Evolutionary conservation across 2,888 invertebrate species (phyloP).

Genomic region (Alviniconcha strummeri): DNA sequence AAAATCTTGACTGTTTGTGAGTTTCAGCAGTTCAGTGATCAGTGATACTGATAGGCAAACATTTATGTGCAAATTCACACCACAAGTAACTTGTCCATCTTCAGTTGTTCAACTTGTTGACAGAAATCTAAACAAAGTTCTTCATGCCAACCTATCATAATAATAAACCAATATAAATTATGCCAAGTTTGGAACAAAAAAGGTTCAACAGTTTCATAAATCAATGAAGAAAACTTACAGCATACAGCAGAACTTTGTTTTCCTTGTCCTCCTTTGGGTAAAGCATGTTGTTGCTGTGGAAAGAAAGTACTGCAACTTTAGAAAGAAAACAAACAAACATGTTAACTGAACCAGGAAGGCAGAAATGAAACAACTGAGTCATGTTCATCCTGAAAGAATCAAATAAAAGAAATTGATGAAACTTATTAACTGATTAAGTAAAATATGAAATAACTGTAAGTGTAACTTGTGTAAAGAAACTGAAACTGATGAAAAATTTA

Average conservation of each 20-base stretch:
- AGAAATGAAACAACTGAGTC: neutral
- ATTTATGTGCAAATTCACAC: too few species aligned
- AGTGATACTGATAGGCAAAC: too few species aligned
- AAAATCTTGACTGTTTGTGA: too few species aligned
- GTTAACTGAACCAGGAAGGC: neutral
- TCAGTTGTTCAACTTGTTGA: too few species aligned
- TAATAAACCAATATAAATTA: too few species aligned
- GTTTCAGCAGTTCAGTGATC: too few species aligned
- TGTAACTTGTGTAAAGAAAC: neutral
- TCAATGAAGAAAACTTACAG: slow-evolving; percentile 76
- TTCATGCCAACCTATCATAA: too few species aligned
- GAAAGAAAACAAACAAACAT: neutral
- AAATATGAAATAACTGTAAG: neutral
- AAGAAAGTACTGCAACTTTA: neutral
- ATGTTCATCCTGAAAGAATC: neutral
- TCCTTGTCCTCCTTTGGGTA: slow-evolving; percentile 99
- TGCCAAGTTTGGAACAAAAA: too few species aligned
- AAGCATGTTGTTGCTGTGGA: slow-evolving; percentile 94
- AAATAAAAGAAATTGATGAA: neutral
- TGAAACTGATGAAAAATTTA: neutral
- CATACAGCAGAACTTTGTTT: slow-evolving; percentile 93
- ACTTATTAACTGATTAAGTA: neutral
- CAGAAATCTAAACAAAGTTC: too few species aligned
- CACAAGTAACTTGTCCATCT: too few species aligned
- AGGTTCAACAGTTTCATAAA: neutral